phyloP scores from a whole-genome alignment of 2,888 invertebrate genomes.

The Nipponacmea schrenckii region DNA sequence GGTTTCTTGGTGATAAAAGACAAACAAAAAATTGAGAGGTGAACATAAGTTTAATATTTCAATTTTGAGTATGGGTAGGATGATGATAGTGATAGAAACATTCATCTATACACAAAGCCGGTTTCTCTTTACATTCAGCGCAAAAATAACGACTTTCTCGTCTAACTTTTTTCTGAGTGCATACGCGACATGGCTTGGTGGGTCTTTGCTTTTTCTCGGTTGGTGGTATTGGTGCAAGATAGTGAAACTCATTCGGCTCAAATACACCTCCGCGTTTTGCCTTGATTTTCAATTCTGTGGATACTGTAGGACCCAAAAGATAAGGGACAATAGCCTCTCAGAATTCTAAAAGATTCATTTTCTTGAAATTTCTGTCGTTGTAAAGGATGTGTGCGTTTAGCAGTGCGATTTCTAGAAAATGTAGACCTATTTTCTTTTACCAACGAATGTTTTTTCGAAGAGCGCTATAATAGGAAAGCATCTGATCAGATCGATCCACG shows the following conservation, averaged over 20 bases:
- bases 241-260: background rate
- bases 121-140: background rate
- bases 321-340: background rate
- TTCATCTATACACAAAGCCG: background rate
- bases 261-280: background rate
- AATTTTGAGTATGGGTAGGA: too few relatives aligned
- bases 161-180: background rate
- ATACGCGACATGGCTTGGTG: background rate
- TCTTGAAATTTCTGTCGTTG: background rate
- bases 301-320: background rate
- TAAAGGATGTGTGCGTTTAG: background rate
- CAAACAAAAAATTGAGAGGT: too few relatives aligned
- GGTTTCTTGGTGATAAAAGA: too few relatives aligned
- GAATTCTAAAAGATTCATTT: background rate
- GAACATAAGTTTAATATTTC: too few relatives aligned
- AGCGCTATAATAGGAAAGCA: conserved; percentile 27
- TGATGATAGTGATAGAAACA: background rate
- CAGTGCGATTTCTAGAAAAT: too few relatives aligned
- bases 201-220: background rate
- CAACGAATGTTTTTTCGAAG: conserved; percentile 20
- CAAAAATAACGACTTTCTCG: background rate
- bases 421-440: conserved; percentile 13
- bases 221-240: background rate
- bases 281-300: background rate
- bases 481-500: conserved; percentile 30